Evolutionary conservation across 53 echinoderm and acorn worm species (phyloP), one percentile per base, ranked within the genome.

Genomic region (Hippasteria phrygiana): DNA sequence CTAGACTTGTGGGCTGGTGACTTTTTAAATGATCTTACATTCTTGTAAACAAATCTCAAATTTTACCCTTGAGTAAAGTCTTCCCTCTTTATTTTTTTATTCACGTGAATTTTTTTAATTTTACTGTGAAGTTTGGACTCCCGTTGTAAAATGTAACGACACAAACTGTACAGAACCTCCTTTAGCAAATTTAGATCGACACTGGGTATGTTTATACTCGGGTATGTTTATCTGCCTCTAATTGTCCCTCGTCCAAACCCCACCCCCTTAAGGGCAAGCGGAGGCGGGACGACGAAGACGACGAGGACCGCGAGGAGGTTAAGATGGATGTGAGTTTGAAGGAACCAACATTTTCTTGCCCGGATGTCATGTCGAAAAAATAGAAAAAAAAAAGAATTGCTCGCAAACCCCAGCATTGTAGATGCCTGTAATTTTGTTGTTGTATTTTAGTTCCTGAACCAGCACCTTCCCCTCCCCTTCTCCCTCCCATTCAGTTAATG

Each of bases 261-360:
- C 33, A 4, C 17, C 82, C 66, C 82, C 32, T 38, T 20, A 85
- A 85, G 85, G 85, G 70, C 70, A 85, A 85, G 85, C 69, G 85
- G 38, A 48, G 46, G 31, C 85, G 71, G 37, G 85, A 85, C 17
- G 85, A 85, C 0, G 85, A 85, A 1, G 85, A 85, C 47, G 85
- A 85, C 1, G 85, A 85, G 26, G 85, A 85, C n/a, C 70, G 46
- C 70, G 85, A 85, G 26, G 85, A 85, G n/a, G 35, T 85, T 85
- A 85, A 85, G 35, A 69, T 85, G 70, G 85, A 85, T 51, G 85
- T 85, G 85, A 85, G 85, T 85, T 65, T 22, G n/a, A 26, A 43
- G 73, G 20, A 73, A 18, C 22, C 71, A 71, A 31, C 20, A 3
- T 5, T 73, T 40, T 40, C 42, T 73, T 73, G 73, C 41, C 12